A percentile compares a stretch with the other conserved stretches of the same genome.
Conservation (phyloP, 2,113 vertebrate species). For the Aegotheles bennettii region DNA sequence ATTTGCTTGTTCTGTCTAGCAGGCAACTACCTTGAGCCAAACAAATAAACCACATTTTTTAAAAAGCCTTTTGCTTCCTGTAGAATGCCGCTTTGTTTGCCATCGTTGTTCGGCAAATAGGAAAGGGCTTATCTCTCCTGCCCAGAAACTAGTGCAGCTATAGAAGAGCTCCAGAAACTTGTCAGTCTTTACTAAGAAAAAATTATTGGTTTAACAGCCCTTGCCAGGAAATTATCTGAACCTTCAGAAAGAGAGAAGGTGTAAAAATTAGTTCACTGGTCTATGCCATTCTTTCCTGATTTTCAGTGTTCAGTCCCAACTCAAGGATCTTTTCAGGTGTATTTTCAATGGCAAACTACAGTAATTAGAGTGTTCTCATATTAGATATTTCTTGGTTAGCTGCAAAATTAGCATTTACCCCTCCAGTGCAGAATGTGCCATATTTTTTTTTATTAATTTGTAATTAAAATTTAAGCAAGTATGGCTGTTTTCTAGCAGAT, state of each 20-base stretch:
- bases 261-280: slow-evolving; percentile 38
- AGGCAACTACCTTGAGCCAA: slow-evolving; percentile 2
- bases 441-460: slow-evolving; percentile 38
- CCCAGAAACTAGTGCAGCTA: slow-evolving; percentile 41
- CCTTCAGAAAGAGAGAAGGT: background rate
- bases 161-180: slow-evolving; percentile 47
- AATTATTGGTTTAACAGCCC: slow-evolving; percentile 17
- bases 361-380: background rate
- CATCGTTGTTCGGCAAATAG: slow-evolving; percentile 39
- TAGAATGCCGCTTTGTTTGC: slow-evolving; percentile 35
- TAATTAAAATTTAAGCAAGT: slow-evolving; percentile 49
- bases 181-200: slow-evolving; percentile 39
- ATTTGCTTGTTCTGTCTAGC: background rate
- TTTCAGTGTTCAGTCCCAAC: background rate
- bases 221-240: slow-evolving; percentile 45
- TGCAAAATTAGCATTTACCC: background rate
- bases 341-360: background rate
- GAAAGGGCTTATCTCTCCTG: slow-evolving; percentile 55
- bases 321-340: background rate
- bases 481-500: slow-evolving; percentile 23
- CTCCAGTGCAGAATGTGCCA: background rate
- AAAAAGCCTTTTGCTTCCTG: slow-evolving; percentile 26
- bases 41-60: slow-evolving; percentile 13
- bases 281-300: background rate
- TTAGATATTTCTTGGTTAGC: background rate